phyloP scores from a whole-genome alignment of 2,888 invertebrate species.

The Thymelicus acteon region DNA sequence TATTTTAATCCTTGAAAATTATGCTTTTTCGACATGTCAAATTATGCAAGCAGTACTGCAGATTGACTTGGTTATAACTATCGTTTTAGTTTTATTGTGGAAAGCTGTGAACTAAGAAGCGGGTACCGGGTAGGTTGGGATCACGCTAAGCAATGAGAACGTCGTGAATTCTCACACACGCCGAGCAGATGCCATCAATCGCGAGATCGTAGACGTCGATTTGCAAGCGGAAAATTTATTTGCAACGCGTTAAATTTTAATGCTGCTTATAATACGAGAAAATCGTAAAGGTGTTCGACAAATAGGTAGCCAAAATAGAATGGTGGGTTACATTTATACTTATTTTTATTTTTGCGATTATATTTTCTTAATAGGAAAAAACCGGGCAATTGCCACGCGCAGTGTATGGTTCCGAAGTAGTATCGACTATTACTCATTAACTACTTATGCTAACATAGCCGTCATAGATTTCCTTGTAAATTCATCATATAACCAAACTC shows the following conservation, averaged over 20 bases:
- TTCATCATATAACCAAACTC: too few species aligned
- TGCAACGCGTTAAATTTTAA: conserved; percentile 33
- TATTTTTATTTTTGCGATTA: conserved; percentile 1
- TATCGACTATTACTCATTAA: too few species aligned
- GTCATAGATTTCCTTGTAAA: too few species aligned
- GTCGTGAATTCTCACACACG: conserved; percentile 27
- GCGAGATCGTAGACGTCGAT: conserved; percentile 34
- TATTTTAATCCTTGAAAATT: too few species aligned
- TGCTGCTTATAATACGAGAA: conserved; percentile 29
- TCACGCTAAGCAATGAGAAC: conserved; percentile 32
- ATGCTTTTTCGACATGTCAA: too few species aligned
- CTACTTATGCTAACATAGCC: too few species aligned
- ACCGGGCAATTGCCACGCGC: too few species aligned
- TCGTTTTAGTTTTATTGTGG: background rate
- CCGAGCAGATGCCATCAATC: conserved; percentile 31
- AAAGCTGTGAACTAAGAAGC: conserved; percentile 11
- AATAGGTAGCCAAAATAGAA: background rate
- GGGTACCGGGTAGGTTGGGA: conserved; percentile 10
- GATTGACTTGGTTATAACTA: background rate
- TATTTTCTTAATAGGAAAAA: too few species aligned
- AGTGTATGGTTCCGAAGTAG: too few species aligned
- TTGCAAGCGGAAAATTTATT: conserved; percentile 34
- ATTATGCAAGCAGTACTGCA: too few species aligned
- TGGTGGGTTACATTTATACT: too few species aligned
- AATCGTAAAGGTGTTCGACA: conserved; percentile 14